Percentiles rank a stretch among this genome's conserved stretches.
Conservation (phyloP, 2,888 invertebrate species). For the Lathronympha strigana region DNA sequence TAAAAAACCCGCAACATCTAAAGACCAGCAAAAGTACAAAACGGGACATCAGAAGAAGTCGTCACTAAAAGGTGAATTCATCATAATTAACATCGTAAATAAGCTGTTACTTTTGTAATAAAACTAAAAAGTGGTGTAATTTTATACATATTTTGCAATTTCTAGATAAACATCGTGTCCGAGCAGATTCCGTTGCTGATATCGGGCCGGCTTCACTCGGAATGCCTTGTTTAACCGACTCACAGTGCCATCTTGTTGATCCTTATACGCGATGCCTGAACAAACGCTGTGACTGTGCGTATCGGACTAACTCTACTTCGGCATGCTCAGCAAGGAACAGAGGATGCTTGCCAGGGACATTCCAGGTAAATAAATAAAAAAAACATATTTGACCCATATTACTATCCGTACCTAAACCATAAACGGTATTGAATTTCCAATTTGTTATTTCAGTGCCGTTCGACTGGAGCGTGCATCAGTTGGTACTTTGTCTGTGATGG, state of each 20-base stretch:
- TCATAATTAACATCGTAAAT: conserved; percentile 17
- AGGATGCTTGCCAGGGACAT: conserved; percentile 93
- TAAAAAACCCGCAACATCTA: conserved; percentile 65
- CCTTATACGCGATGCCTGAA: conserved; percentile 89
- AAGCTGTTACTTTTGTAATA: conserved; percentile 1
- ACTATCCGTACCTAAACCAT: background rate
- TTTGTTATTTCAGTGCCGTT: conserved; percentile 87
- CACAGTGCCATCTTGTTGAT: conserved; percentile 92
- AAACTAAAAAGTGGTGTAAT: conserved; percentile 3
- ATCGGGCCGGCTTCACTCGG: conserved; percentile 89
- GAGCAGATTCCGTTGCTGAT: conserved; percentile 64
- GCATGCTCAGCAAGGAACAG: conserved; percentile 89
- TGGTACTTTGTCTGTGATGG: conserved; percentile 97
- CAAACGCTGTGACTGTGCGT: conserved; percentile 91
- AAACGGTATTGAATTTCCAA: background rate
- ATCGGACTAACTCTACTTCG: conserved; percentile 83
- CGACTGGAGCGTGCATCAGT: conserved; percentile 93
- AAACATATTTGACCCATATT: too few relatives aligned
- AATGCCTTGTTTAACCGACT: conserved; percentile 88
- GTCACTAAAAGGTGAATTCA: conserved; percentile 70
- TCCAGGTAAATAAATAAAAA: conserved; percentile 85
- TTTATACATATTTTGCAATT: conserved; percentile 43
- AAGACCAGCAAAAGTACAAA: conserved; percentile 71
- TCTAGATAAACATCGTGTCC: conserved; percentile 74
- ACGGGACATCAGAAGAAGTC: conserved; percentile 76